phyloP scores from a whole-genome alignment of 2,113 vertebrate species.

The Pavo muticus region DNA sequence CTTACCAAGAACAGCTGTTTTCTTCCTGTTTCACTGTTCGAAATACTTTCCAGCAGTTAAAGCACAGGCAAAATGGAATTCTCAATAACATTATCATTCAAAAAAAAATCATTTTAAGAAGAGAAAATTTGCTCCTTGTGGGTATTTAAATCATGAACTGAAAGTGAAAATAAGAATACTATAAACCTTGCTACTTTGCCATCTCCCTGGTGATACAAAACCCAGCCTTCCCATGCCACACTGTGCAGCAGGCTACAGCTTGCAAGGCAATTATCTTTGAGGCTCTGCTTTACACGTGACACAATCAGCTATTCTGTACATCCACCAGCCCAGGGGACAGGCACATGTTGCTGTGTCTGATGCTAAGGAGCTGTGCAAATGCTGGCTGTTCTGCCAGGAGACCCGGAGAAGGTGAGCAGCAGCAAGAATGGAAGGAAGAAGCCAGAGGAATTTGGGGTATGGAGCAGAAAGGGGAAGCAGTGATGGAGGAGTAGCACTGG shows the following conservation, averaged over 20 bases:
- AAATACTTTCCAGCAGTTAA: not conserved
- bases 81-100: not conserved
- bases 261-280: not conserved
- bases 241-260: not conserved
- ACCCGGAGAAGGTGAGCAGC: not conserved
- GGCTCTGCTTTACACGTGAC: not conserved
- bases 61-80: slow-evolving; percentile 19
- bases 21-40: not conserved
- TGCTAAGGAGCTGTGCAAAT: not conserved
- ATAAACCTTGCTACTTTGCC: not conserved
- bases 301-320: not conserved
- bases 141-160: not conserved
- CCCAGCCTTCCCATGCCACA: not conserved
- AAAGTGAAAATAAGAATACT: slow-evolving; percentile 30
- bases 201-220: not conserved
- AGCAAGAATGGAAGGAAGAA: not conserved
- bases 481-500: not conserved
- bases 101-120: not conserved
- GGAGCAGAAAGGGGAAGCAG: not conserved
- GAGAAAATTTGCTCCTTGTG: not conserved
- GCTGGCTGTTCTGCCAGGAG: not conserved
- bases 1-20: not conserved
- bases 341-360: not conserved
- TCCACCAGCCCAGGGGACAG: not conserved
- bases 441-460: not conserved